phyloP scores from a whole-genome alignment of 2,113 vertebrate genomes.

The Nanorana parkeri region DNA sequence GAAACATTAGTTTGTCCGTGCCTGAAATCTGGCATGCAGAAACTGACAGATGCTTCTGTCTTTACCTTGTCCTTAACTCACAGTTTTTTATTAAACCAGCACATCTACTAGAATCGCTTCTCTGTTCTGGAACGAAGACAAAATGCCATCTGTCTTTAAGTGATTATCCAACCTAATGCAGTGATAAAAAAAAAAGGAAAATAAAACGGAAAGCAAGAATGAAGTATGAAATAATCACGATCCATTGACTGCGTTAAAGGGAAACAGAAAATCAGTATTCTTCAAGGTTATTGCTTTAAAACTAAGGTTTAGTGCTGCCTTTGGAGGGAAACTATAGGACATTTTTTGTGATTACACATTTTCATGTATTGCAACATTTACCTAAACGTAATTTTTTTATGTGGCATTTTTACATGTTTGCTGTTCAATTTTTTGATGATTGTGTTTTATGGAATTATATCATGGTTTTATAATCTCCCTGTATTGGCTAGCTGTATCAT shows the following conservation, averaged over 20 bases:
- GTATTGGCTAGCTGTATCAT: no score
- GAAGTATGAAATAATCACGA: slow-evolving; percentile 13
- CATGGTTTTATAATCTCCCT: no score
- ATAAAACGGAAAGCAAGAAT: slow-evolving; percentile 19
- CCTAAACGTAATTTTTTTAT: no score
- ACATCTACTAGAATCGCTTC: slow-evolving; percentile 77
- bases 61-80: slow-evolving; percentile 81
- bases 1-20: slow-evolving; percentile 80
- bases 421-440: no score
- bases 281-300: no score
- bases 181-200: slow-evolving; percentile 51
- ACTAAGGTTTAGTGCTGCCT: no score
- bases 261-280: no score
- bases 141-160: slow-evolving; percentile 81
- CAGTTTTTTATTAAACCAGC: slow-evolving; percentile 77
- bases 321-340: no score
- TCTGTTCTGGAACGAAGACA: slow-evolving; percentile 78
- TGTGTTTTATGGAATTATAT: no score
- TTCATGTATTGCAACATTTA: no score
- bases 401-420: no score
- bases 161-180: slow-evolving; percentile 79
- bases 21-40: slow-evolving; percentile 73
- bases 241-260: background rate
- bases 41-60: slow-evolving; percentile 78
- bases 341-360: no score